Evolutionary conservation across 2,113 vertebrate genomes (phyloP), one percentile per base, ranked within the genome.

Genomic region (Noctilio leporinus): DNA sequence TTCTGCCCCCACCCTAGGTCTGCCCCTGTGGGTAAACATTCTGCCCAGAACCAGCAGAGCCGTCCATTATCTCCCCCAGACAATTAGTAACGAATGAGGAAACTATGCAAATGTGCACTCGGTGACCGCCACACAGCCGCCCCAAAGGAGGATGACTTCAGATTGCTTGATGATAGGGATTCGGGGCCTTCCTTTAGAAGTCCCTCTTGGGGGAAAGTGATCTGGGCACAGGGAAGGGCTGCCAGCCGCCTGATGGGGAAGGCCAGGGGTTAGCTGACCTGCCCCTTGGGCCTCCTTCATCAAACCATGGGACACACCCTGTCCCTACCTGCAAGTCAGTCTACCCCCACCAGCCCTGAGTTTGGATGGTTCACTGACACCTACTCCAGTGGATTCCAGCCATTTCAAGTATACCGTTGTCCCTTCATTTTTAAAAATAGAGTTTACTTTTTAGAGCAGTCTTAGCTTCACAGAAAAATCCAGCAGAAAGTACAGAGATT

Each of bases 31-130:
- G 93, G 96, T 86, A 97, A 97, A 95, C 95, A 33, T 24, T 75
- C 95, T 94, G 93, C 47, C 33, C 64, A 93, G 90, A 94, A 97
- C 87, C n/a, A 2, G 19, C 87, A 62, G 96, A 96, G 75, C 0
- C 59, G 82, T 91, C 97, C 97, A 96, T 98, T 97, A 98, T 97
- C 97, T 95, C 96, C 96, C 96, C 86, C 47, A 97, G 98, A 97
- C 98, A 98, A 98, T 98, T 98, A 98, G 96, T 93, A 90, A 35
- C 93, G 93, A 91, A 35, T 93, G 93, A 98, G 98, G 97, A 97
- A 97, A 97, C 95, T 97, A 98, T 98, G 98, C 97, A 98, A 98
- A 98, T 98, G 90, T 0, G 83, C 86, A 7, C 97, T 98, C 98
- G 98, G 98, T 98, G 98, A 98, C 98, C 98, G 1, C 4, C 2